Base-by-base conservation (phyloP, 2,797 vertebrate species). In the Adrianichthys oophorus region DNA sequence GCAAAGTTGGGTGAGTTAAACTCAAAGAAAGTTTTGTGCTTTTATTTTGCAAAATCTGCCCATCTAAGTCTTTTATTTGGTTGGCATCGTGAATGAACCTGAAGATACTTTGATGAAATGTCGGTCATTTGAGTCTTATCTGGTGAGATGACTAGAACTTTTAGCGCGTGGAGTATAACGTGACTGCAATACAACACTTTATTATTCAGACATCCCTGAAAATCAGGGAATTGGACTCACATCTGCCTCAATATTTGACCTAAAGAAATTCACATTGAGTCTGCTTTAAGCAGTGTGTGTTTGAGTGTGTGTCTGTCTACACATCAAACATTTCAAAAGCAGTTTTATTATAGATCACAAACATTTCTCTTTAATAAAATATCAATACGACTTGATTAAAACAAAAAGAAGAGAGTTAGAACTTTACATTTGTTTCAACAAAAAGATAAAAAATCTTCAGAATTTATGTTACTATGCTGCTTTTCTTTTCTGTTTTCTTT, bases 151-250 rank as follows among this genome's bases (percentile, higher is more conserved):
- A 65, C 64, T 55, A 44, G 0, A 50, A 64, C 60, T 66, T 78
- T 84, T 76, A 68, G 80, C 76, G 61, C 62, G 68, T 72, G 62
- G 73, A 69, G 73, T 80, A 76, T 68, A 60, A 74, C 78, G 70
- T 72, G 68, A 78, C 68, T 68, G 74, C 48, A 57, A 58, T 66
- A 68, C 62, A 55, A 69, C 17, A 40, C 56, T 73, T 70, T 77
- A 75, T 72, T 76, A 75, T 68, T 78, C 72, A 56, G 71, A 67
- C 58, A 62, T 50, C 41, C 55, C 59, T 66, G 48, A 73, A 75
- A 65, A 81, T 78, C 71, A 62, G 37, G 60, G 66, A 83, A 76
- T 65, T 72, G 72, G 66, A 74, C 54, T 44, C 56, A 50, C 64
- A 71, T 61, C 70, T 63, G 60, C 65, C 48, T 80, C 67, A 63